Evolutionary conservation across 1,140 invertebrate species (phyloP).

Genomic region (Acromyrmex charruanus): DNA sequence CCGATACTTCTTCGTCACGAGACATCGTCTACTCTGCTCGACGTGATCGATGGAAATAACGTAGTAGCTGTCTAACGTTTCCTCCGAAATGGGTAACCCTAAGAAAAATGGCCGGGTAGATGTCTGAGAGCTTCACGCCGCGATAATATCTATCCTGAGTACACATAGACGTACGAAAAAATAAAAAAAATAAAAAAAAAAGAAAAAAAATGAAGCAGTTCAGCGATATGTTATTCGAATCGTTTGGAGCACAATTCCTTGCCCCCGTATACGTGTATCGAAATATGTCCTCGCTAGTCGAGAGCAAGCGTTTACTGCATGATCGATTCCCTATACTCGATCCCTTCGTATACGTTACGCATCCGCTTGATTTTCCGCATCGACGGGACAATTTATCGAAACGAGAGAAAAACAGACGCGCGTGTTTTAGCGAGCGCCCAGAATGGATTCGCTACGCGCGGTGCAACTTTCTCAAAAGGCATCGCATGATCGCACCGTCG

Average conservation of each 20-base stretch:
- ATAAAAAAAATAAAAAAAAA: neutral
- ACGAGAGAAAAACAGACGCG: conserved; percentile 22
- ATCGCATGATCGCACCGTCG: conserved; percentile 47
- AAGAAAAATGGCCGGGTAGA: conserved; percentile 52
- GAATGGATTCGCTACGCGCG: conserved; percentile 60
- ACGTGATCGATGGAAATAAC: conserved; percentile 75
- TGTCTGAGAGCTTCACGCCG: conserved; percentile 39
- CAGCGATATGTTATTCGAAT: conserved; percentile 50
- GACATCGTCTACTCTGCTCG: conserved; percentile 62
- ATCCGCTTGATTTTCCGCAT: conserved; percentile 30
- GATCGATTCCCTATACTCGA: conserved; percentile 43
- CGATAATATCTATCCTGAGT: conserved; percentile 58
- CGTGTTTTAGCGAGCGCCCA: neutral
- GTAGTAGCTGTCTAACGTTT: conserved; percentile 66
- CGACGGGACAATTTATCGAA: conserved; percentile 35
- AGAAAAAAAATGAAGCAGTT: neutral
- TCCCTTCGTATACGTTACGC: conserved; percentile 28
- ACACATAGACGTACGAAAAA: neutral
- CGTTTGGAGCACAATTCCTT: conserved; percentile 15
- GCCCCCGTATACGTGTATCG: neutral
- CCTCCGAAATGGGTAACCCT: conserved; percentile 51
- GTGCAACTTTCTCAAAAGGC: conserved; percentile 17
- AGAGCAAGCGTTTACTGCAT: conserved; percentile 17
- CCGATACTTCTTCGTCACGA: conserved; percentile 67
- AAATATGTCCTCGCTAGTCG: conserved; percentile 29